These are phyloP conservation scores for Phoeniculus purpureus DNA, from an alignment of 2,797 vertebrate genomes.

Conservation along the genomic window DNA sequence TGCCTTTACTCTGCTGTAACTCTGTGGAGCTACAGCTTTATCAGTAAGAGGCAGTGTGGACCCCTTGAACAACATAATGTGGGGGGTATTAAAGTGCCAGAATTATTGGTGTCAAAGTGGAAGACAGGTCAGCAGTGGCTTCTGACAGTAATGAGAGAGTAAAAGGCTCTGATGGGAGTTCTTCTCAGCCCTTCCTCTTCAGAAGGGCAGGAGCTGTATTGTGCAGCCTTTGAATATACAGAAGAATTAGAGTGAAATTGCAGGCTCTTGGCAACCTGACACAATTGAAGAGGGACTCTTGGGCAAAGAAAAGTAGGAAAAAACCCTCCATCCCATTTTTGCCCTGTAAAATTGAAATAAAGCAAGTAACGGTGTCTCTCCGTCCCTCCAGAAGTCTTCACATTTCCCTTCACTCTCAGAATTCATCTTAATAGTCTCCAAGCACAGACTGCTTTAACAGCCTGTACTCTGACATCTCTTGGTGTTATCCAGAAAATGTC, in stretches of 20 bases:
- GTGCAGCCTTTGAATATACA: not conserved
- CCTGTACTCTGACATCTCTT: slow-evolving; percentile 64
- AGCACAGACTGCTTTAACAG: slow-evolving; percentile 62
- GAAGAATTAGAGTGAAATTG: not conserved
- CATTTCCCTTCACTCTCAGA: slow-evolving; percentile 46
- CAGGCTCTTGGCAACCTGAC: not conserved
- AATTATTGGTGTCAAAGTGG: not conserved
- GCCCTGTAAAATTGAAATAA: slow-evolving; percentile 28
- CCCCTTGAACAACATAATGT: not conserved
- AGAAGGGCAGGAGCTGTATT: not conserved
- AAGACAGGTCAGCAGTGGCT: not conserved
- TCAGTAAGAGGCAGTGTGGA: not conserved
- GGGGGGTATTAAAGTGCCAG: not conserved
- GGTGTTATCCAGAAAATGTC: slow-evolving; percentile 64
- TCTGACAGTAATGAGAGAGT: not conserved
- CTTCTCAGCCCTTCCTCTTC: not conserved
- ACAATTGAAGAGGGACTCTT: slow-evolving; percentile 1
- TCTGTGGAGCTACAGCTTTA: not conserved
- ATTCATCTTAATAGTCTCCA: slow-evolving; percentile 57
- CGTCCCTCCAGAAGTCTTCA: slow-evolving; percentile 32
- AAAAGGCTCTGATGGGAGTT: not conserved
- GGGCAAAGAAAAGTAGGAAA: not conserved
- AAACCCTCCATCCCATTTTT: not conserved
- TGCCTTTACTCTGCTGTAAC: not conserved
- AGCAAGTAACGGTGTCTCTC: not conserved